These are phyloP conservation scores for Anthopleura xanthogrammica DNA, from an alignment of 92 coral and sea anemone species.

Conservation along the genomic window DNA sequence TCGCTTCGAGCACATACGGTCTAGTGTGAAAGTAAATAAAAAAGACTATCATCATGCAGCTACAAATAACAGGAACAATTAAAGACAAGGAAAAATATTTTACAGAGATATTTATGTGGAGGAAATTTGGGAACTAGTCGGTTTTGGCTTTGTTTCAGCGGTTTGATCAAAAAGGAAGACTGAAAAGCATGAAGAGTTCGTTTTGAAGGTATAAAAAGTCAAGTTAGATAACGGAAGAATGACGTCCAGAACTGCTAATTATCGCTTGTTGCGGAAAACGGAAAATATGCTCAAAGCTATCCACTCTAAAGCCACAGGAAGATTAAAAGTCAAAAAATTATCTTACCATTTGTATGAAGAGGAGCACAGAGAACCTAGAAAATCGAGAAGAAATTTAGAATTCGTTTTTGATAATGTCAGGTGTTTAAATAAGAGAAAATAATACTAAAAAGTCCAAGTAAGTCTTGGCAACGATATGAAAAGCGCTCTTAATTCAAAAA, in stretches of 20 bases:
- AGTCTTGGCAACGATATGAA: background rate
- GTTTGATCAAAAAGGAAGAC: background rate
- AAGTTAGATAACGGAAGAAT: background rate
- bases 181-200: background rate
- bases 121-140: background rate
- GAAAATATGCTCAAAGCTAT: background rate
- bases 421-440: slow-evolving; percentile 22
- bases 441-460: slow-evolving; percentile 3
- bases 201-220: background rate
- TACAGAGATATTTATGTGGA: background rate
- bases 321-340: background rate
- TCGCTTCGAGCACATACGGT: background rate
- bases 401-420: background rate
- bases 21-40: background rate
- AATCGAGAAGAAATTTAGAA: background rate
- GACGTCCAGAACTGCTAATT: background rate
- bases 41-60: background rate
- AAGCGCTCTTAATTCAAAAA: background rate
- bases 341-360: slow-evolving; percentile 20
- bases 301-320: background rate
- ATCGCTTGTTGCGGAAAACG: background rate
- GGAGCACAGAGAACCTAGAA: slow-evolving; percentile 15
- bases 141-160: background rate
- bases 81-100: background rate
- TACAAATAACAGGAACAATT: background rate